Evolutionary conservation across 2,888 invertebrate genomes (phyloP), one percentile per base, ranked within the genome.

Genomic region (Habrosyne pyritoides): DNA sequence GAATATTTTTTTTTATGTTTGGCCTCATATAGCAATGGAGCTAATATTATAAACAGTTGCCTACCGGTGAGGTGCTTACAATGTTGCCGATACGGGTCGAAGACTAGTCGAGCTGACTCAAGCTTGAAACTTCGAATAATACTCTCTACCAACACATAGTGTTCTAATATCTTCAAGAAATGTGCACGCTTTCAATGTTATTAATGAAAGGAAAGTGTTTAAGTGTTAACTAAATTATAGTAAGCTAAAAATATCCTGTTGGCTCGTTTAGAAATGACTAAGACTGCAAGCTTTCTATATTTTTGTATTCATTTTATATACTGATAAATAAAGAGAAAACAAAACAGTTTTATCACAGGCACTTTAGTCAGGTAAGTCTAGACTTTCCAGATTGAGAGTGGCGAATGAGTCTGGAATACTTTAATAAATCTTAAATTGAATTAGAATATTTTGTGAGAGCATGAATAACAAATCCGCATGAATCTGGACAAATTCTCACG

Each of bases 71-170:
- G 49, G 26, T 47, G 53, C 46, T 33, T 47, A 57, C 47, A 59
- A 57, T 59, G 57, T 60, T 53, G 60, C 57, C 59, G 48, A 55
- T 58, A 62, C 62, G 51, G 59, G 52, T 57, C 47, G 48, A 55
- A 52, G 60, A 59, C 63, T 42, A 21, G 62, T 59, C 57, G 57
- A 61, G 53, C 62, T 66, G 69, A 24, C 59, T 59, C 57, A 55
- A 60, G 53, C 65, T 66, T 68, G 72, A 74, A 69, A 69, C 65
- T 63, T 56, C 56, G 56, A 52, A 57, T 56, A 54, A 60, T 63
- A 55, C 60, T 59, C 55, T 56, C n/a, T n/a, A n/a, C n/a, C n/a
- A n/a, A 55, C 60, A 59, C 57, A 59, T 56, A 52, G 54, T 50
- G 52, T 56, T 57, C 52, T 60, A 59, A 53, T 48, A 54, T 47